These are phyloP conservation scores for Pseudobourletiella spinata DNA, from an alignment of 1,140 invertebrate genomes.

Conservation along the genomic window DNA sequence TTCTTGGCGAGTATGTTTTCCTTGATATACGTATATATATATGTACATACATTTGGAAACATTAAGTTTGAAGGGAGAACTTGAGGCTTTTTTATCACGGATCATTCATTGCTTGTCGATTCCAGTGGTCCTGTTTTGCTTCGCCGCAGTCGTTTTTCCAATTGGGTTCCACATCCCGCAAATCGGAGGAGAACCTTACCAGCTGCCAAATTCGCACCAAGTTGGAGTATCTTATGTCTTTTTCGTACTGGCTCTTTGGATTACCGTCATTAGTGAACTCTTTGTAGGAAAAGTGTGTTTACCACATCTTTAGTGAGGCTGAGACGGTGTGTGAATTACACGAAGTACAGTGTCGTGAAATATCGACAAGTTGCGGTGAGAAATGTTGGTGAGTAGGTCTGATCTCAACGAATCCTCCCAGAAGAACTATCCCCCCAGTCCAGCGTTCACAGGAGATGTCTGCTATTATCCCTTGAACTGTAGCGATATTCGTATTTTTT, in stretches of 20 bases:
- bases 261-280: slow-evolving; percentile 89
- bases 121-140: slow-evolving; percentile 88
- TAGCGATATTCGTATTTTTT: too few relatives aligned
- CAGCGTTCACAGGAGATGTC: too few relatives aligned
- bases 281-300: slow-evolving; percentile 97
- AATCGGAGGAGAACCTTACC: slow-evolving; percentile 90
- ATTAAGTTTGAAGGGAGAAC: too few relatives aligned
- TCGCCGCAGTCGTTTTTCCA: slow-evolving; percentile 91
- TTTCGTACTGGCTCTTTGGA: slow-evolving; percentile 89
- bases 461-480: too few relatives aligned
- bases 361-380: too few relatives aligned
- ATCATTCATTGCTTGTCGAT: too few relatives aligned
- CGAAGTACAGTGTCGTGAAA: too few relatives aligned
- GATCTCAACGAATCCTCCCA: too few relatives aligned
- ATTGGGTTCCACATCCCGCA: slow-evolving; percentile 91
- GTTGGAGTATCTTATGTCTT: slow-evolving; percentile 92
- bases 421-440: too few relatives aligned
- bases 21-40: neutral
- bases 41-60: neutral
- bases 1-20: slow-evolving; percentile 76
- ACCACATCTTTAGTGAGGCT: slow-evolving; percentile 62
- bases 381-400: too few relatives aligned
- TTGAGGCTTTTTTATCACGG: too few relatives aligned
- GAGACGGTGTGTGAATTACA: too few relatives aligned
- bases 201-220: slow-evolving; percentile 84